phyloP scores from a whole-genome alignment of 2,113 vertebrate species.

The Pangasianodon hypophthalmus region DNA sequence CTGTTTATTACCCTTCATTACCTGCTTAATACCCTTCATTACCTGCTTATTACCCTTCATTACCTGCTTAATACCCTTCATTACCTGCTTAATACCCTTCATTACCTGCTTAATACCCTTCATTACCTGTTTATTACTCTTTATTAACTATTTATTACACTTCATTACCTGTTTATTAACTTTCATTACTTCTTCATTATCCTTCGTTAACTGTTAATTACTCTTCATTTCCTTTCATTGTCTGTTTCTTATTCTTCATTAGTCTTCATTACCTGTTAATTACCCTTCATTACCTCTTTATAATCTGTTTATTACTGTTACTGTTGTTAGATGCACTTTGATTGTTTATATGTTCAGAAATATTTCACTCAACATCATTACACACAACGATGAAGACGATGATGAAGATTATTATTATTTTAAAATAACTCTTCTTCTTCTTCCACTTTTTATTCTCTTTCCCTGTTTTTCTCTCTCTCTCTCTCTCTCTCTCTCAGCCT shows the following conservation, averaged over 20 bases:
- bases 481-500: conserved; percentile 76
- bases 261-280: neutral
- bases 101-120: neutral
- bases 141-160: neutral
- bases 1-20: neutral
- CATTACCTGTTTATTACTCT: neutral
- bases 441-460: neutral
- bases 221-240: neutral
- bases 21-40: neutral
- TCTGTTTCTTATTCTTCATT: neutral
- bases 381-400: too few relatives aligned
- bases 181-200: neutral
- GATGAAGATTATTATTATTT: too few relatives aligned
- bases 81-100: neutral
- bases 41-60: neutral
- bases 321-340: too few relatives aligned
- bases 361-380: too few relatives aligned
- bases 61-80: neutral
- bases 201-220: neutral
- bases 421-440: neutral
- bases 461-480: neutral
- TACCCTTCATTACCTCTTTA: too few relatives aligned
- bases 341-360: too few relatives aligned
- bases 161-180: neutral
- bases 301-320: neutral